phyloP scores from a whole-genome alignment of 2,113 vertebrate species.

The Halcyon malimbica region DNA sequence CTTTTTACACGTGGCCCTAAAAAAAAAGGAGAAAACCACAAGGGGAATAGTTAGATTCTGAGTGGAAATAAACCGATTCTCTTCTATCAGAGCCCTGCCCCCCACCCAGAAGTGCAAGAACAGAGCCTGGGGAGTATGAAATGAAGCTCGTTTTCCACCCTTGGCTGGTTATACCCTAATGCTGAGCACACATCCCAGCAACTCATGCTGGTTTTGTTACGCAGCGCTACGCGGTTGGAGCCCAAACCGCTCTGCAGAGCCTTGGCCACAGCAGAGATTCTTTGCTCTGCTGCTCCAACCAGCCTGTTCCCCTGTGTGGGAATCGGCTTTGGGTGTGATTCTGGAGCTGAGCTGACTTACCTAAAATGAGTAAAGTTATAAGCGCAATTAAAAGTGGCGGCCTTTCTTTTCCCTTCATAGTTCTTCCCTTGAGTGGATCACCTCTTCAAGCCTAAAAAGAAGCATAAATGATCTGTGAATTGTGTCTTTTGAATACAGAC shows the following conservation, averaged over 20 bases:
- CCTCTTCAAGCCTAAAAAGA: background rate
- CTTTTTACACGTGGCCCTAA: background rate
- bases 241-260: no score
- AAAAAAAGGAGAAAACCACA: background rate
- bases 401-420: background rate
- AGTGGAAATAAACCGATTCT: background rate
- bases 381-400: background rate
- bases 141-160: background rate
- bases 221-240: background rate
- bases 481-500: background rate
- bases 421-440: background rate
- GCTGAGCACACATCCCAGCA: background rate
- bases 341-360: background rate
- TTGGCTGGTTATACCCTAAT: no score
- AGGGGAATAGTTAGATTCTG: background rate
- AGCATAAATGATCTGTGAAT: background rate
- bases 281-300: background rate
- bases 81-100: background rate
- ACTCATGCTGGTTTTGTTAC: no score
- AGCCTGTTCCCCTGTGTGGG: background rate
- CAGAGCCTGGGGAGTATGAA: background rate
- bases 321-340: background rate
- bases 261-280: no score
- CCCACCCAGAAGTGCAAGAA: background rate
- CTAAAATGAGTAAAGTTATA: background rate